phyloP scores from a whole-genome alignment of 2,113 vertebrate species.

The Corythoichthys intestinalis region DNA sequence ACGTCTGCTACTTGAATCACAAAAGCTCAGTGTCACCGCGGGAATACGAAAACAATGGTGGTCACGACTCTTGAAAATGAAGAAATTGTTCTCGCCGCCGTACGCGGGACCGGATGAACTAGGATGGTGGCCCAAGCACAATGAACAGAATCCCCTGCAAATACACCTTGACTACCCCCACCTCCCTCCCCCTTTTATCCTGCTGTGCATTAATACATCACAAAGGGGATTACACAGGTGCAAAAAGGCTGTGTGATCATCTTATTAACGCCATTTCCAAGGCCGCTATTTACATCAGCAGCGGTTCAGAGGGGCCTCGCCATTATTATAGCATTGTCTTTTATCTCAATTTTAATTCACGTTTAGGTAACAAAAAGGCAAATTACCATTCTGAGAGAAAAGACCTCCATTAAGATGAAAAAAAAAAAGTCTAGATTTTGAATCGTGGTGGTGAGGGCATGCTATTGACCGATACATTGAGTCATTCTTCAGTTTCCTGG shows the following conservation, averaged over 20 bases:
- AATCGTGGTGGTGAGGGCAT: conserved; percentile 16
- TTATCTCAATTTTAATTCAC: conserved; percentile 50
- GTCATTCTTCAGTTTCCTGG: conserved; percentile 54
- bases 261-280: conserved; percentile 63
- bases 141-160: conserved; percentile 48
- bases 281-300: conserved; percentile 50
- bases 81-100: conserved; percentile 35
- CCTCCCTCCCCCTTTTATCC: conserved; percentile 27
- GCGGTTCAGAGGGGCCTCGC: conserved; percentile 46
- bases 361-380: conserved; percentile 46
- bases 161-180: conserved; percentile 57
- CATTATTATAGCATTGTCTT: conserved; percentile 51
- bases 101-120: conserved; percentile 22
- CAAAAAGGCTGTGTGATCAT: conserved; percentile 54
- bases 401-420: conserved; percentile 18
- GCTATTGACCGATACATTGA: conserved; percentile 47
- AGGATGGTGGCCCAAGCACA: conserved; percentile 24
- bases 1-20: conserved; percentile 63
- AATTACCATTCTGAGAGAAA: conserved; percentile 53
- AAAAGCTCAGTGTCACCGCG: conserved; percentile 37
- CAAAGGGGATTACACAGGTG: conserved; percentile 68
- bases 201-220: conserved; percentile 49
- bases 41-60: conserved; percentile 49
- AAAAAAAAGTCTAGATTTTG: conserved; percentile 44
- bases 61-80: conserved; percentile 58